Conservation (phyloP, 2,113 vertebrate genomes). For the Gymnocephalus cernua region DNA sequence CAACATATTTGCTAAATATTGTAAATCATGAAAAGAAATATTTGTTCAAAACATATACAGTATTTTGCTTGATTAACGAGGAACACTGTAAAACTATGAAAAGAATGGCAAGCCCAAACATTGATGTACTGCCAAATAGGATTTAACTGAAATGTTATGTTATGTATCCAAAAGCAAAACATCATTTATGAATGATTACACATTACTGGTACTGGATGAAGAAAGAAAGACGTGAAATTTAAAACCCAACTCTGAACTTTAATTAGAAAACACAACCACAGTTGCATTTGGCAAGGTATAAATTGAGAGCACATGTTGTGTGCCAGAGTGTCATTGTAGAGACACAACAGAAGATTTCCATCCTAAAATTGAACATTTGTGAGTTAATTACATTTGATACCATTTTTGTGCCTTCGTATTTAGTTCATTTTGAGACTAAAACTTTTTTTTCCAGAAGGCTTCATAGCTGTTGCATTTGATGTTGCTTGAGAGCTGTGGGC, state of each 20-base stretch:
- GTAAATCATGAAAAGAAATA: neutral
- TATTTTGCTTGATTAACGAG: constrained; percentile 32
- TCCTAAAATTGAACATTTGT: neutral
- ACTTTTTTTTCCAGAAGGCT: constrained; percentile 3
- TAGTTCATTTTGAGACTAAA: constrained; percentile 24
- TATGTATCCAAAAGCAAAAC: neutral
- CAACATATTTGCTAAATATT: constrained; percentile 17
- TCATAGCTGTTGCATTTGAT: constrained; percentile 35
- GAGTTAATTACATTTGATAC: neutral
- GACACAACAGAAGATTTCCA: neutral
- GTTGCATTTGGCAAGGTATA: neutral
- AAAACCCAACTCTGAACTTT: neutral
- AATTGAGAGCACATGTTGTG: too few relatives aligned
- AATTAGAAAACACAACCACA: neutral
- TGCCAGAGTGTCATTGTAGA: too few relatives aligned
- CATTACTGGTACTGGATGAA: neutral
- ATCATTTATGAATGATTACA: constrained; percentile 20
- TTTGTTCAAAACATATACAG: neutral
- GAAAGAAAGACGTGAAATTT: neutral
- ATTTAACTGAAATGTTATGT: constrained; percentile 3
- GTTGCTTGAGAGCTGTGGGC: constrained; percentile 31
- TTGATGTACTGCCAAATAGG: constrained; percentile 5
- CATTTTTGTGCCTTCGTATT: neutral
- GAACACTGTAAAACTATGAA: neutral
- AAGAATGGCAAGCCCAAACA: constrained; percentile 4